These are phyloP conservation scores for Leptodactylus fuscus DNA, from an alignment of 2,113 vertebrate species.

Conservation along the genomic window DNA sequence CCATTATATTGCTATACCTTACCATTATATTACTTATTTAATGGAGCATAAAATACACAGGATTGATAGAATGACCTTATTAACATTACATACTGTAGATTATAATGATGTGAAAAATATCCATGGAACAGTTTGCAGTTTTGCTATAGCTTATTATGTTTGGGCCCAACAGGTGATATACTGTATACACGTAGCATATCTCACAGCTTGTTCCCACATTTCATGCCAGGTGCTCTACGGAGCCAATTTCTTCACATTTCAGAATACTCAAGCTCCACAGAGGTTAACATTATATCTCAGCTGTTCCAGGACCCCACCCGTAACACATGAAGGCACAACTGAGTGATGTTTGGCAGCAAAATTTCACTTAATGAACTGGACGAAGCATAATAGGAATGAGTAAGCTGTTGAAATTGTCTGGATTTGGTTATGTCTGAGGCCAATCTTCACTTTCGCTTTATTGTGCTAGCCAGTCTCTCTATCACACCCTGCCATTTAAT, in stretches of 20 bases:
- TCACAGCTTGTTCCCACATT: not conserved
- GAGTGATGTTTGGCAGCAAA: conserved; percentile 49
- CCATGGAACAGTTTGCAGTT: not conserved
- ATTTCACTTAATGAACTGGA: conserved; percentile 40
- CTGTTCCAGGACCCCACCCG: conserved; percentile 43
- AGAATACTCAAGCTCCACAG: not conserved
- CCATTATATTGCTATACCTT: no score
- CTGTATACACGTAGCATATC: not conserved
- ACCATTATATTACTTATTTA: no score
- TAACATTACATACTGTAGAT: not conserved
- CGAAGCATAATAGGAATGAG: conserved; percentile 40
- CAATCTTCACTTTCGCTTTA: conserved; percentile 46
- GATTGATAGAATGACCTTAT: not conserved
- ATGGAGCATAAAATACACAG: not conserved
- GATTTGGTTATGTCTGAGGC: conserved; percentile 25
- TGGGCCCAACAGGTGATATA: not conserved
- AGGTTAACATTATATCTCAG: conserved; percentile 38
- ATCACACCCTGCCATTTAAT: conserved; percentile 14
- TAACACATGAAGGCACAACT: conserved; percentile 28
- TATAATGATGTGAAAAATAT: not conserved
- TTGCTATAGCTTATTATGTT: not conserved
- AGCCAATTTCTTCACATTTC: conserved; percentile 7
- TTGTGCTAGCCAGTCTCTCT: conserved; percentile 31
- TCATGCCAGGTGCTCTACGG: not conserved
- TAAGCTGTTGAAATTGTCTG: conserved; percentile 54